These are phyloP conservation scores for Tetragnatha versicolor DNA, from an alignment of 1,140 invertebrate genomes.

Conservation along the genomic window DNA sequence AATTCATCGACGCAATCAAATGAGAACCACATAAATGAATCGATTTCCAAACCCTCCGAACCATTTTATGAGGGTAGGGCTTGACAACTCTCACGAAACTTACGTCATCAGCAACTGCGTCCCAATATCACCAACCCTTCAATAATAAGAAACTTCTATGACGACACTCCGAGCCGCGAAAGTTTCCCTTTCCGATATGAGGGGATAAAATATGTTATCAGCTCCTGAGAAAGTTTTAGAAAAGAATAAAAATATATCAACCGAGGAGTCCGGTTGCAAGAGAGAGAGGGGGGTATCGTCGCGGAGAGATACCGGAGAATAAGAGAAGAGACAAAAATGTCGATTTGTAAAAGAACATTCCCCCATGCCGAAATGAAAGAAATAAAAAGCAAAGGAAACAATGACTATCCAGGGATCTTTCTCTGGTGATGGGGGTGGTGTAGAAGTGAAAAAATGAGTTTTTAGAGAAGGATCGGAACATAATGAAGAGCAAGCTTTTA, in stretches of 20 bases:
- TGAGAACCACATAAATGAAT: too few relatives aligned
- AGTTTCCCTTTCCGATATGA: conserved; percentile 12
- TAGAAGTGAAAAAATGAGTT: too few relatives aligned
- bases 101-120: too few relatives aligned
- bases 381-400: conserved; percentile 36
- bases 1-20: too few relatives aligned
- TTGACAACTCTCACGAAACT: too few relatives aligned
- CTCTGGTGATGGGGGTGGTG: conserved; percentile 6
- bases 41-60: too few relatives aligned
- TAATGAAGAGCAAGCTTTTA: too few relatives aligned
- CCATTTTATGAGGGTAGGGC: too few relatives aligned
- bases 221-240: conserved; percentile 18
- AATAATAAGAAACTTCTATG: too few relatives aligned
- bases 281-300: conserved; percentile 21
- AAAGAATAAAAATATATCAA: conserved; percentile 35
- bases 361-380: conserved; percentile 32
- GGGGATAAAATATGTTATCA: conserved; percentile 40
- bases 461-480: too few relatives aligned
- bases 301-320: conserved; percentile 32
- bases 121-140: too few relatives aligned
- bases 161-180: background rate
- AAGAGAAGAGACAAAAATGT: conserved; percentile 42
- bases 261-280: conserved; percentile 15
- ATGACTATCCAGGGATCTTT: conserved; percentile 39
- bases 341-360: conserved; percentile 45